Evolutionary conservation across 2,797 vertebrate species (phyloP).

Genomic region (Sebastes minor): DNA sequence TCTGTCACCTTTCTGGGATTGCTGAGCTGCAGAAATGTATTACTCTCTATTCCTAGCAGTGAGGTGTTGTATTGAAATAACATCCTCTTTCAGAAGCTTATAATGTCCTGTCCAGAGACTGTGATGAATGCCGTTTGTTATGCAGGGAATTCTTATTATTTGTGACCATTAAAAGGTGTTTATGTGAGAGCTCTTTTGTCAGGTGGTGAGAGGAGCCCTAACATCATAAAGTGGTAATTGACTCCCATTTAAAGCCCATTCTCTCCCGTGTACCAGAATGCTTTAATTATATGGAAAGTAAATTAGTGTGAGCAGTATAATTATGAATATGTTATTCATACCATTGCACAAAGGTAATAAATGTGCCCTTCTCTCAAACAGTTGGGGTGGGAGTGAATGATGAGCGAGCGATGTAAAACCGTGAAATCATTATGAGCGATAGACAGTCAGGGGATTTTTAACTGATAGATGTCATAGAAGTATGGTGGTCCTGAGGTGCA

Average conservation of each 20-base stretch:
- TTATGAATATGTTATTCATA: conserved; percentile 66
- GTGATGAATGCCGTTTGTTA: conserved; percentile 35
- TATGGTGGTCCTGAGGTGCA: not conserved
- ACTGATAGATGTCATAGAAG: not conserved
- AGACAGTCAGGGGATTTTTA: not conserved
- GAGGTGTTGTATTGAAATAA: not conserved
- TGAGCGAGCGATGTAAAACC: not conserved
- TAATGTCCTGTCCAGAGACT: not conserved
- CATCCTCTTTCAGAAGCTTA: not conserved
- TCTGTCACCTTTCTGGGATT: conserved; percentile 21
- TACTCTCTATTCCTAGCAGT: not conserved
- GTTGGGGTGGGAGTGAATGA: conserved; percentile 16
- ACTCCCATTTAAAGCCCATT: conserved; percentile 67
- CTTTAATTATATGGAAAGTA: conserved; percentile 52
- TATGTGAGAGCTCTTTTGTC: conserved; percentile 1
- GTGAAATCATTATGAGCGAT: not conserved
- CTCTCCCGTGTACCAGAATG: conserved; percentile 39
- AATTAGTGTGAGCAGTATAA: conserved; percentile 66
- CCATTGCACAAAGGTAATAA: conserved; percentile 39
- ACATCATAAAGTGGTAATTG: conserved; percentile 62
- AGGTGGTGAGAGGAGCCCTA: conserved; percentile 3
- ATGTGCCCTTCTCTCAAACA: conserved; percentile 16
- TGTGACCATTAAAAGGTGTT: conserved; percentile 27
- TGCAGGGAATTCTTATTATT: conserved; percentile 12
- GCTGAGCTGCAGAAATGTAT: not conserved